A percentile compares a stretch with the other conserved stretches of the same genome.
These are phyloP conservation scores for Onychomys torridus DNA, from an alignment of 2,797 vertebrate species.

Conservation along the genomic window DNA sequence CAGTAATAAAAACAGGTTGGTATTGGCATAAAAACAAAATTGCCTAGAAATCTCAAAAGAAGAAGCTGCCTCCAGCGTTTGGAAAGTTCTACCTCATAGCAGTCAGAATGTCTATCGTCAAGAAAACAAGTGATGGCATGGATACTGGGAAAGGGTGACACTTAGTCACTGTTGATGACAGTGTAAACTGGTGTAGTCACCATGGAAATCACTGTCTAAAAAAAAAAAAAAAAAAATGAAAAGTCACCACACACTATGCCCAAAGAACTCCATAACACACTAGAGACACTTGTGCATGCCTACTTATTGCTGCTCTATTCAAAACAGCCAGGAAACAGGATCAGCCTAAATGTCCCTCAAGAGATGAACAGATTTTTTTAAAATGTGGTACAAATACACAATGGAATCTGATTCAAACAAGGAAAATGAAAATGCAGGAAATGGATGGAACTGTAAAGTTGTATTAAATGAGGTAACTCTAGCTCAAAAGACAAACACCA, in stretches of 20 bases:
- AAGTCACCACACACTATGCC: background rate
- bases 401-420: background rate
- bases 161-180: background rate
- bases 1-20: no score
- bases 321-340: background rate
- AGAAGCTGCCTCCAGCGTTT: background rate
- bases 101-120: background rate
- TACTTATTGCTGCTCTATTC: background rate
- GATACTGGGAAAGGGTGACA: background rate
- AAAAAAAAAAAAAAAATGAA: background rate
- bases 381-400: background rate
- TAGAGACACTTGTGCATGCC: background rate
- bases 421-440: background rate
- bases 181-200: background rate
- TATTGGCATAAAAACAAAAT: no score
- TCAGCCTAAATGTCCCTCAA: background rate
- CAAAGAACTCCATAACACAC: background rate
- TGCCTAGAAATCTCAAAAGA: background rate
- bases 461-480: background rate
- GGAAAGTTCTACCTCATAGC: background rate
- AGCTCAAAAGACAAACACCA: background rate
- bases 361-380: background rate
- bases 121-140: background rate
- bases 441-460: background rate
- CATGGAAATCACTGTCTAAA: background rate